These are phyloP conservation scores for Ophion ventricosus DNA, from an alignment of 2,888 invertebrate genomes.

Conservation along the genomic window DNA sequence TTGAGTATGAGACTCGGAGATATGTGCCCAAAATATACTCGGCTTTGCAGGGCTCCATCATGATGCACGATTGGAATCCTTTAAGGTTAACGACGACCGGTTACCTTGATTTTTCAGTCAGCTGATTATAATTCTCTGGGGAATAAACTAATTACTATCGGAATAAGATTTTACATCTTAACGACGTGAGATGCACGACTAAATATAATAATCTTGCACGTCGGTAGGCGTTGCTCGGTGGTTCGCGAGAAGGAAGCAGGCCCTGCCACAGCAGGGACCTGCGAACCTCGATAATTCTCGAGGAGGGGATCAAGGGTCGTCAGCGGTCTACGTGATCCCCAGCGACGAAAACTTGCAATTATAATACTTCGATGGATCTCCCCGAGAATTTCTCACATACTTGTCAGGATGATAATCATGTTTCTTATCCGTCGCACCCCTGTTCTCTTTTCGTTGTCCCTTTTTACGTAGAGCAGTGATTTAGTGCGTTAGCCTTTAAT, in stretches of 20 bases:
- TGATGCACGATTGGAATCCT: background rate
- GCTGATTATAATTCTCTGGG: constrained; percentile 6
- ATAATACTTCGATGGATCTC: constrained; percentile 36
- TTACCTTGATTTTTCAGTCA: background rate
- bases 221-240: constrained; percentile 35
- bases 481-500: constrained; percentile 26
- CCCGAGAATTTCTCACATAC: constrained; percentile 1
- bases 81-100: background rate
- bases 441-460: constrained; percentile 3
- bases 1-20: background rate
- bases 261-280: constrained; percentile 29
- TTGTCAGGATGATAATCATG: constrained; percentile 16
- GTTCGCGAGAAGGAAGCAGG: constrained; percentile 51
- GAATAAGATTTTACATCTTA: constrained; percentile 25
- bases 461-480: background rate
- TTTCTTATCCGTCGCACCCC: constrained; percentile 4
- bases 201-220: constrained; percentile 39
- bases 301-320: constrained; percentile 52
- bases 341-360: constrained; percentile 60
- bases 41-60: background rate
- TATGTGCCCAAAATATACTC: background rate
- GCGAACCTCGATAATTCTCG: constrained; percentile 67
- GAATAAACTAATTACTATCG: constrained; percentile 14
- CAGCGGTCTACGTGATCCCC: constrained; percentile 14
- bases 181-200: constrained; percentile 24